A percentile compares a stretch with the other conserved stretches of the same genome.
These are phyloP conservation scores for Atherix ibis DNA, from an alignment of 2,888 invertebrate genomes.

Conservation along the genomic window DNA sequence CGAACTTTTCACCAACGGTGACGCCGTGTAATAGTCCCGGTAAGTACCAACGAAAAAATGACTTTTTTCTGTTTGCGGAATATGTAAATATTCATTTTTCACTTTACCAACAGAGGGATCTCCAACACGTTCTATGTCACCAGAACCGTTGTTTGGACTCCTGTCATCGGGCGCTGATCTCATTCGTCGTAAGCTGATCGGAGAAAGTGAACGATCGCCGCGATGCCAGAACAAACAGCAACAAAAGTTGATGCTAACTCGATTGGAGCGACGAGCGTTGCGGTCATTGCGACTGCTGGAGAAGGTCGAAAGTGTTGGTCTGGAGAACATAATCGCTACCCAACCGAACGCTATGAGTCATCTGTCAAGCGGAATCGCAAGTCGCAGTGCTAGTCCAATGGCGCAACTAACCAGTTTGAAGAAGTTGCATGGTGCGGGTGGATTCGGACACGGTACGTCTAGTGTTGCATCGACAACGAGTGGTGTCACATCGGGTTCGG, in stretches of 20 bases:
- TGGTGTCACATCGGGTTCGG: not conserved
- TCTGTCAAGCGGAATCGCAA: conserved; percentile 36
- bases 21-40: conserved; percentile 80
- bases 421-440: conserved; percentile 33
- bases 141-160: conserved; percentile 36
- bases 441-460: conserved; percentile 21
- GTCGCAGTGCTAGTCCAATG: conserved; percentile 62
- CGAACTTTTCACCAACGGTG: conserved; percentile 61
- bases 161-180: conserved; percentile 50
- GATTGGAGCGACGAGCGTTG: conserved; percentile 31
- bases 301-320: conserved; percentile 50
- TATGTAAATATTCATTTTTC: no score
- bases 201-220: conserved; percentile 28
- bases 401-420: conserved; percentile 61
- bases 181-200: conserved; percentile 43
- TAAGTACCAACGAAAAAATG: conserved; percentile 11
- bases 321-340: conserved; percentile 48
- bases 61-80: not conserved
- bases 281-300: conserved; percentile 43
- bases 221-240: conserved; percentile 21
- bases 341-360: conserved; percentile 44
- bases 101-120: conserved; percentile 38
- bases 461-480: no score
- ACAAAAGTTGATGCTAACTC: conserved; percentile 27
- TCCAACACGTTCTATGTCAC: conserved; percentile 37